Base-by-base conservation (phyloP, 37 sponge, comb jelly and placozoan genomes). In the Cladorhizidae sp. region DNA sequence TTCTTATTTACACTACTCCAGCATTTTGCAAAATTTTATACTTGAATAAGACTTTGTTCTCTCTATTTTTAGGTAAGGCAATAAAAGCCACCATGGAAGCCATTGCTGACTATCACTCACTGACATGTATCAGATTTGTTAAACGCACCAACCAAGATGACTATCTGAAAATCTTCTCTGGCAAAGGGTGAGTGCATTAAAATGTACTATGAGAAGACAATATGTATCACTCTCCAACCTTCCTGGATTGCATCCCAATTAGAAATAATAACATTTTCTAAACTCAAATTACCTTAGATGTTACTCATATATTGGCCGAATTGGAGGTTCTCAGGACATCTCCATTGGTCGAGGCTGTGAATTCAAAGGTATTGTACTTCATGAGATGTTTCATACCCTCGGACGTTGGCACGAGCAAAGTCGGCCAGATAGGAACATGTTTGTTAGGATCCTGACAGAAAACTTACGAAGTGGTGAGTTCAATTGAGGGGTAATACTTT, bases 281-380 rank as follows among this genome's bases (percentile, higher is more conserved):
- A 5, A 45, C 49, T 45, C 49, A 12, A 45, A 12, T 5, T 45
- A 12, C 49, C 9, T 45, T 45, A 91, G 92, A 28, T 93, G 94
- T 40, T 93, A 36, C 68, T 89, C 91, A 40, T 51, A 49, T 40
- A 79, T 93, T 73, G 94, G 94, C 1, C 68, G 71, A 11, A 69
- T 84, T 28, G 64, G 85, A 9, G 94, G 94, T 0, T 58, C 38
- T 7, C 94, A 93, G 54, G 67, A 65, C 8, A 83, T 93, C 9
- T 93, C 90, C 36, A 89, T 93, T 78, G 94, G 94, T 12, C 12
- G 29, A 23, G 94, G 94, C 50, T 93, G 94, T 64, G 90, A 89
- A 67, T 50, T 26, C 72, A 61, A 57, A n/a, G 93, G 93, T 3
- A 85, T 86, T 35, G 93, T 93, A 20, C 80, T 87, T 18, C 94